A percentile compares a stretch with the other conserved stretches of the same genome.
Conservation (phyloP, 2,113 vertebrate genomes). For the Callionymus lyra region DNA sequence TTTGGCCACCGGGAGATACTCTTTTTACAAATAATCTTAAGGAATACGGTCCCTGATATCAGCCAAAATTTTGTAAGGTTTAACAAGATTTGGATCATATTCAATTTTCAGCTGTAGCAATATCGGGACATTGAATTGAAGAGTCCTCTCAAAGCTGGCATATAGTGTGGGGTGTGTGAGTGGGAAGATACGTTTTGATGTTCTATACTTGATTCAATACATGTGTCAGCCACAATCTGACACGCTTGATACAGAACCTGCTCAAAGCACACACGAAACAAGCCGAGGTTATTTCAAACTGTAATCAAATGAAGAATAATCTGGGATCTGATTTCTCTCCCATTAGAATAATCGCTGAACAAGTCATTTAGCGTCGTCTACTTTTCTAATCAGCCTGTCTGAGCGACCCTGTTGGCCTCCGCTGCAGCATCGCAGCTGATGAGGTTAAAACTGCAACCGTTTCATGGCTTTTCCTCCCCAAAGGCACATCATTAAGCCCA, state of each 20-base stretch:
- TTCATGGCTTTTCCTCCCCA: slow-evolving; percentile 23
- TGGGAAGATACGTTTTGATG: slow-evolving; percentile 3
- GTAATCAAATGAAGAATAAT: slow-evolving; percentile 12
- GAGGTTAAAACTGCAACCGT: slow-evolving; percentile 29
- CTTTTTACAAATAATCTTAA: no score
- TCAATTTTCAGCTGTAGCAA: no score
- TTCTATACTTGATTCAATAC: slow-evolving; percentile 3
- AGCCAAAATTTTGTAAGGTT: no score
- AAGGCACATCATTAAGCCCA: slow-evolving; percentile 53
- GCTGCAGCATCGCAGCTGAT: slow-evolving; percentile 15
- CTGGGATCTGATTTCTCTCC: no score
- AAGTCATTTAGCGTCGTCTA: slow-evolving; percentile 16
- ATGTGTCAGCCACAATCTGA: slow-evolving; percentile 1
- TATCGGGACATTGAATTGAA: neutral
- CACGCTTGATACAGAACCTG: no score
- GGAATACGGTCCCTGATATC: no score
- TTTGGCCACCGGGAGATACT: no score
- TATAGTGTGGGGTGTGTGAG: neutral
- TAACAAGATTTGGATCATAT: no score
- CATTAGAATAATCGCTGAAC: no score
- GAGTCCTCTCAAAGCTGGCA: neutral
- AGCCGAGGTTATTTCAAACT: slow-evolving; percentile 18
- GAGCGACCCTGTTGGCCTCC: slow-evolving; percentile 15
- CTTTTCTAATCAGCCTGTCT: slow-evolving; percentile 14
- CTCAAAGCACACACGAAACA: no score